Conservation (phyloP, 2,888 invertebrate genomes). For the Ditylenchus weischeri region DNA sequence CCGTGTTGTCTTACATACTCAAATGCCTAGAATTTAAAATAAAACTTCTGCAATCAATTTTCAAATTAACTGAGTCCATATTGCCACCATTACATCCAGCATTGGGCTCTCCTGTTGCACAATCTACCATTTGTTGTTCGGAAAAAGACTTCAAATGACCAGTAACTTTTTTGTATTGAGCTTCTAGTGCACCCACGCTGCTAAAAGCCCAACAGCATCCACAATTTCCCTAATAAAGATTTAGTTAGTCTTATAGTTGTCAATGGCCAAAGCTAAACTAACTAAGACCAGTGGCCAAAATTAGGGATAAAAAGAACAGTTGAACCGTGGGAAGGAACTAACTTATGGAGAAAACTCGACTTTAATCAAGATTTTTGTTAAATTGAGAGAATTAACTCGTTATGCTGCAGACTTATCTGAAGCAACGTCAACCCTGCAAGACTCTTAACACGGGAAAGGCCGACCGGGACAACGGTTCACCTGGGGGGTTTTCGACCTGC, state of each 20-base stretch:
- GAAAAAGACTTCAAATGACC: constrained; percentile 51
- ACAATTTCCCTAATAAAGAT: constrained; percentile 11
- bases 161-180: constrained; percentile 50
- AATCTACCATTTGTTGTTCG: constrained; percentile 60
- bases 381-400: too few species aligned
- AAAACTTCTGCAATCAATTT: not conserved
- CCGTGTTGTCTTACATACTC: constrained; percentile 63
- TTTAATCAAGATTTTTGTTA: too few species aligned
- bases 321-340: too few species aligned
- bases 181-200: constrained; percentile 54
- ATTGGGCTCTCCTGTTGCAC: constrained; percentile 60
- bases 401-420: too few species aligned
- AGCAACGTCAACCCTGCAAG: too few species aligned
- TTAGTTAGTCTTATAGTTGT: not conserved
- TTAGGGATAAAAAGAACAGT: too few species aligned
- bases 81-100: constrained; percentile 62
- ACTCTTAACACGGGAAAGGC: too few species aligned
- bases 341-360: too few species aligned
- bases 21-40: constrained; percentile 56
- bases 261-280: too few species aligned
- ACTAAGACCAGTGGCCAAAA: too few species aligned
- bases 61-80: constrained; percentile 59
- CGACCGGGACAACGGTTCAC: too few species aligned
- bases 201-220: constrained; percentile 51
- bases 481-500: too few species aligned